These are phyloP conservation scores for Hylaeus anthracinus DNA, from an alignment of 1,140 invertebrate genomes.

Conservation along the genomic window DNA sequence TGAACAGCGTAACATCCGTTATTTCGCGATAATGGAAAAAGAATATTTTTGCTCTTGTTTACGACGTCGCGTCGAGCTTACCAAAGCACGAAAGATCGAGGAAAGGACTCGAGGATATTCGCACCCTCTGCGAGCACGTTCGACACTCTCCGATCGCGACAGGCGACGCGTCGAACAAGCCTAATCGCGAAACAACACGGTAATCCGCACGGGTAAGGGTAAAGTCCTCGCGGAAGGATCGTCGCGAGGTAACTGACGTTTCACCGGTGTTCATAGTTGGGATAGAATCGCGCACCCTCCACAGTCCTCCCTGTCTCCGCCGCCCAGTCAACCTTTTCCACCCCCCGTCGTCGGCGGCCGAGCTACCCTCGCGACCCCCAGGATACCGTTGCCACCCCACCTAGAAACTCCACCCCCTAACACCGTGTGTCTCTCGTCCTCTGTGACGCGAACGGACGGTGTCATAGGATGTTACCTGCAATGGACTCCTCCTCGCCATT, in stretches of 20 bases:
- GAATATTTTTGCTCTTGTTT: too few species aligned
- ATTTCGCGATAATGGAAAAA: too few species aligned
- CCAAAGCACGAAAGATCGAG: too few species aligned
- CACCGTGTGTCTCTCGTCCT: slow-evolving; percentile 38
- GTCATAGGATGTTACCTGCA: slow-evolving; percentile 41
- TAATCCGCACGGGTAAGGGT: slow-evolving; percentile 28
- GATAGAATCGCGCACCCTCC: slow-evolving; percentile 72
- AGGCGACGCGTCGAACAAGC: neutral
- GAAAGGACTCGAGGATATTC: too few species aligned
- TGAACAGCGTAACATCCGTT: too few species aligned
- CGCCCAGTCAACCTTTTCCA: slow-evolving; percentile 47
- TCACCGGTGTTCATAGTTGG: slow-evolving; percentile 67
- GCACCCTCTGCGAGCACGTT: neutral
- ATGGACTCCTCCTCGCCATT: slow-evolving; percentile 59
- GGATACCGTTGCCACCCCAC: slow-evolving; percentile 54
- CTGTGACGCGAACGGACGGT: slow-evolving; percentile 55
- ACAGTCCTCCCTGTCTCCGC: slow-evolving; percentile 44
- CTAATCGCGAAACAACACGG: neutral
- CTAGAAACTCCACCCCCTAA: slow-evolving; percentile 56
- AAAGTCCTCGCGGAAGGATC: slow-evolving; percentile 74
- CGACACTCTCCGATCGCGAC: too few species aligned
- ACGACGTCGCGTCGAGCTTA: too few species aligned
- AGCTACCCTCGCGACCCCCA: slow-evolving; percentile 60
- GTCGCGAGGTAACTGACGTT: slow-evolving; percentile 78
- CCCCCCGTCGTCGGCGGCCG: slow-evolving; percentile 40